Evolutionary conservation across 1,140 invertebrate genomes (phyloP), one percentile per base, ranked within the genome.

Genomic region (Drosophila ficusphila): DNA sequence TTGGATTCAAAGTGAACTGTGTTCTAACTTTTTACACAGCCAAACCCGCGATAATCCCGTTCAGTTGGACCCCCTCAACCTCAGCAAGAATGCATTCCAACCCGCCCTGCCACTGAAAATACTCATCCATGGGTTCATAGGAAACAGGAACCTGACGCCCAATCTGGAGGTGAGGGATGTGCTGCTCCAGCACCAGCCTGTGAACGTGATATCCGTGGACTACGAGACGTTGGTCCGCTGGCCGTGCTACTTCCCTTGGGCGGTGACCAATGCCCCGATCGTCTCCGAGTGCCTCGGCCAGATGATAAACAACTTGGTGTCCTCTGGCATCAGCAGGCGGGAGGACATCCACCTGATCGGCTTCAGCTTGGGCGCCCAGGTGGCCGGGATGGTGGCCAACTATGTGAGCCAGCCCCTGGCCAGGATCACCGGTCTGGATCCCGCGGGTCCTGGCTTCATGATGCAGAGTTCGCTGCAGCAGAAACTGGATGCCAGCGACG

Each of bases 361-460:
- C 0, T 97, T 97, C 91, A 96, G 95, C 61, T 91, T 96, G 51
- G 97, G 97, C 0, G 97, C 97, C 2, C 98, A 99, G 85, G 94
- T 98, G 0, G 96, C 97, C 0, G 97, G 97, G 1, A 97, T 97
- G 82, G 95, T 96, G 12, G 73, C 90, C n/a, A 92, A 92, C 11
- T 67, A 76, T 69, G 58, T 79, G 25, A 52, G 60, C 1, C 39
- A 76, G 14, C 74, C 76, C 6, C 49, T 91, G 33, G 46, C 62
- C 0, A 64, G 90, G 25, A 91, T 91, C 4, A 91, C 90, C 0
- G 90, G 90, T 21, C 49, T 91, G 0, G 91, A 91, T 90, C 90
- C 90, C 0, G 90, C 90, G 4, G 77, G 89, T 5, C 88, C 85
- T 4, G 79, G 78, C 4, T 91, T 91, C 16, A 76, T 73, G 68